These are phyloP conservation scores for Callyntrura guangdongensis DNA, from an alignment of 2,888 invertebrate species.

Conservation along the genomic window DNA sequence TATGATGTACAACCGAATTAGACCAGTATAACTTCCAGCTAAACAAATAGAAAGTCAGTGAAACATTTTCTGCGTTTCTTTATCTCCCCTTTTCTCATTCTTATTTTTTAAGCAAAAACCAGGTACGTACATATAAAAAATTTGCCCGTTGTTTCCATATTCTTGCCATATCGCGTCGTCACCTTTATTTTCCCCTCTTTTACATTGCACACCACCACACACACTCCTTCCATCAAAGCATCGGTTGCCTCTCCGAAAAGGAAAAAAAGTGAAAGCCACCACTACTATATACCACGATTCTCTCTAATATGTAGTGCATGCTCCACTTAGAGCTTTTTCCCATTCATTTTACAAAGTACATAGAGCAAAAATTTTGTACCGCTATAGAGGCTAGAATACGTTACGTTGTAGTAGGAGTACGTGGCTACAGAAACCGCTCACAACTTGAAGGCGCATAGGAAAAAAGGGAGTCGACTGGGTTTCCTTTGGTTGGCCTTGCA, in stretches of 20 bases:
- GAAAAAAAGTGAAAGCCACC: constrained; percentile 19
- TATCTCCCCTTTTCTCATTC: not conserved
- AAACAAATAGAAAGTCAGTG: constrained; percentile 14
- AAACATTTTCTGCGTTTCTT: constrained; percentile 27
- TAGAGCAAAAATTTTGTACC: constrained; percentile 29
- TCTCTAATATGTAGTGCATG: constrained; percentile 61
- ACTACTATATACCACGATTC: constrained; percentile 43
- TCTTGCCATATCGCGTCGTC: constrained; percentile 47
- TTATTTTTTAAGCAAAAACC: not conserved
- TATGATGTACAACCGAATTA: not conserved
- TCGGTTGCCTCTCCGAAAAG: not conserved
- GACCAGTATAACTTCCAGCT: not conserved
- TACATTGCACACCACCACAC: not conserved
- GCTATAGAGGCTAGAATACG: not conserved
- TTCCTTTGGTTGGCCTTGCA: constrained; percentile 82
- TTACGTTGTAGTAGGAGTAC: not conserved
- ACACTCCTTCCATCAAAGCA: not conserved
- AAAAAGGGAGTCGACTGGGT: constrained; percentile 52
- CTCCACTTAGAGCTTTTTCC: constrained; percentile 43
- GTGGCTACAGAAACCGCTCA: constrained; percentile 9
- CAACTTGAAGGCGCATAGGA: not conserved
- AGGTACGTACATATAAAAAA: not conserved
- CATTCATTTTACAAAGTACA: constrained; percentile 45
- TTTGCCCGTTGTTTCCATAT: constrained; percentile 32
- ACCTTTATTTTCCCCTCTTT: not conserved